phyloP scores from a whole-genome alignment of 1,140 invertebrate genomes.

The Micrasema minimum region DNA sequence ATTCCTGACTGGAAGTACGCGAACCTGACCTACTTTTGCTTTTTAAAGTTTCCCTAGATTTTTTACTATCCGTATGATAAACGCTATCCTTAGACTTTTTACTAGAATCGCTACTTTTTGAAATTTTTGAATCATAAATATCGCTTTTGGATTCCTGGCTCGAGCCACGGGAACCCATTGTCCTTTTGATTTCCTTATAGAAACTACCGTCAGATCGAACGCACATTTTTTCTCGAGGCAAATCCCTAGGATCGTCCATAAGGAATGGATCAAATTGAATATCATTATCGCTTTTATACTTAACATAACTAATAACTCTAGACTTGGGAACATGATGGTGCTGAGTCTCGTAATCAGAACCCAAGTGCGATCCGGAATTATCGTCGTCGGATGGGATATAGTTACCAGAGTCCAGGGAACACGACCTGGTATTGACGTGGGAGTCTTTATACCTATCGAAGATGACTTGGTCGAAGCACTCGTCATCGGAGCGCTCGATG shows the following conservation, averaged over 20 bases:
- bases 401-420: slow-evolving; percentile 76
- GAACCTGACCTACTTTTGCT: slow-evolving; percentile 67
- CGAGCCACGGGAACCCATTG: slow-evolving; percentile 70
- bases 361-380: slow-evolving; percentile 63
- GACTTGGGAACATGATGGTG: slow-evolving; percentile 54
- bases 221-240: slow-evolving; percentile 74
- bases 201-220: slow-evolving; percentile 75
- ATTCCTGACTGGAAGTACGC: slow-evolving; percentile 74
- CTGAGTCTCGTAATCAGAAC: slow-evolving; percentile 61
- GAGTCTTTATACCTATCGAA: slow-evolving; percentile 57
- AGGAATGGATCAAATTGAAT: slow-evolving; percentile 72
- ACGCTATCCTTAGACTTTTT: slow-evolving; percentile 72
- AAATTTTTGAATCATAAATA: slow-evolving; percentile 73
- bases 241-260: slow-evolving; percentile 73
- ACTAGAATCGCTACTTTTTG: slow-evolving; percentile 72
- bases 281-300: slow-evolving; percentile 71
- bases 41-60: slow-evolving; percentile 70
- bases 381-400: slow-evolving; percentile 74
- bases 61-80: slow-evolving; percentile 72
- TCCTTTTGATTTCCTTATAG: slow-evolving; percentile 73
- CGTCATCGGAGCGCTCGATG: slow-evolving; percentile 79
- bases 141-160: slow-evolving; percentile 76
- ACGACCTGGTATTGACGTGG: slow-evolving; percentile 68
- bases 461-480: slow-evolving; percentile 64
- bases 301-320: slow-evolving; percentile 60